Evolutionary conservation across 1,140 invertebrate genomes (phyloP), one percentile per base, ranked within the genome.

Genomic region (Stenopsyche tienmushanensis): DNA sequence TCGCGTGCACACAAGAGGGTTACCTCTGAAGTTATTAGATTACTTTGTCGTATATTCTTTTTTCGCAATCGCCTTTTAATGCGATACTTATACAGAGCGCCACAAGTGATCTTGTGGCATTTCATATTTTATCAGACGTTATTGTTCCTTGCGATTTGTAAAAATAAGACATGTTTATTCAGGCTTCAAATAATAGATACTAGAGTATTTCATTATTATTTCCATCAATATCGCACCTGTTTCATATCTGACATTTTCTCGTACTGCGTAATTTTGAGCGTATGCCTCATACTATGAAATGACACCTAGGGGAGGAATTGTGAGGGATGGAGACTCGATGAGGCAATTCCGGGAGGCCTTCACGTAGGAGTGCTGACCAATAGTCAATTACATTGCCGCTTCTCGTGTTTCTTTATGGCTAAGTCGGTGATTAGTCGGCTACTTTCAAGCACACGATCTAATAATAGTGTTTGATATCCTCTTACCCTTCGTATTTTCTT

Each of bases 371-470:
- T 10, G 54, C 26, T 58, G 29, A n/a, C 10, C 18, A 42, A 58
- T 18, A 18, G 54, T 34, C 54, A 58, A 58, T 58, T 58, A 58
- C 54, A 10, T 25, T 20, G 54, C 26, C 54, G 26, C 29, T 25
- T 58, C 29, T 58, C 54, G 29, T 41, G 54, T 58, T 58, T 58
- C 54, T 13, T 58, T 52, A 52, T 52, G 49, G 49, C 49, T 25
- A 39, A 15, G 20, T 58, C 29, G 41, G 29, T 58, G 29, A 58
- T 42, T 58, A 34, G 25, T 58, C 26, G 18, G 15, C 29, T 25
- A 52, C 49, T 25, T 52, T 23, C 23, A 23, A 3, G 9, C 49
- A n/a, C 49, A 17, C 15, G 9, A 8, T 5, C 45, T 49, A 34
- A 34, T 34, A 34, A 34, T 34, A 34, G 29, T 13, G 5, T 34